A percentile compares a stretch with the other conserved stretches of the same genome.
phyloP scores from a whole-genome alignment of 1,140 invertebrate species.

The Aphelenchoides avenae region DNA sequence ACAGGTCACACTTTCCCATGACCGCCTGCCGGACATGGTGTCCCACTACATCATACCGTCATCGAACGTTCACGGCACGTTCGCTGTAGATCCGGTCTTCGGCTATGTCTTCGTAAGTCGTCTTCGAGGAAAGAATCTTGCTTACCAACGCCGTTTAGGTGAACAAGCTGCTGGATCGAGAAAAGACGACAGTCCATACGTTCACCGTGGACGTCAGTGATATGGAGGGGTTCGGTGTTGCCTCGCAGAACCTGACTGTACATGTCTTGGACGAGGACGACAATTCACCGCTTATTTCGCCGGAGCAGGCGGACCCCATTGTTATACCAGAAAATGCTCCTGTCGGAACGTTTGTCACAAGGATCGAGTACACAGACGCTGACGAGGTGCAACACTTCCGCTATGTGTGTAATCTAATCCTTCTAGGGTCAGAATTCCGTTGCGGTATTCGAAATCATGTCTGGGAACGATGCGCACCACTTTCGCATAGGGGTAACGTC shows the following conservation, averaged over 20 bases:
- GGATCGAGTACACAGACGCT: slow-evolving; percentile 2
- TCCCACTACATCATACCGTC: too few species aligned
- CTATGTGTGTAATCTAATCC: too few species aligned
- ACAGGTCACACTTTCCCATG: too few species aligned
- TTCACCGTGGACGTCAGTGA: not conserved
- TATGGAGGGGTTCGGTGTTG: not conserved
- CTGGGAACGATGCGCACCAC: too few species aligned
- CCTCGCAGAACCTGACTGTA: not conserved
- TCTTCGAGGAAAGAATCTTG: not conserved
- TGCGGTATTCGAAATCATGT: not conserved
- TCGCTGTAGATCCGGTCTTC: too few species aligned
- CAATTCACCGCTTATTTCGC: not conserved
- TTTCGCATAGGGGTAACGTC: too few species aligned
- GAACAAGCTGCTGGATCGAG: slow-evolving; percentile 1
- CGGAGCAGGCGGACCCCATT: not conserved
- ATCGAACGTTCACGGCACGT: too few species aligned
- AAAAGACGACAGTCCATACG: not conserved
- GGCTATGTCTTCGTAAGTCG: slow-evolving; percentile 9
- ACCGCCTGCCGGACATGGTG: too few species aligned
- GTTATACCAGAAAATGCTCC: not conserved
- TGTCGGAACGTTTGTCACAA: not conserved
- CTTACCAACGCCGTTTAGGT: not conserved
- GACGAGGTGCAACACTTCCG: not conserved
- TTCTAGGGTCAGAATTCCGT: not conserved
- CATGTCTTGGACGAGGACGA: slow-evolving; percentile 9